Evolutionary conservation across 1,140 invertebrate genomes (phyloP).

Genomic region (Bombus sylvicola): DNA sequence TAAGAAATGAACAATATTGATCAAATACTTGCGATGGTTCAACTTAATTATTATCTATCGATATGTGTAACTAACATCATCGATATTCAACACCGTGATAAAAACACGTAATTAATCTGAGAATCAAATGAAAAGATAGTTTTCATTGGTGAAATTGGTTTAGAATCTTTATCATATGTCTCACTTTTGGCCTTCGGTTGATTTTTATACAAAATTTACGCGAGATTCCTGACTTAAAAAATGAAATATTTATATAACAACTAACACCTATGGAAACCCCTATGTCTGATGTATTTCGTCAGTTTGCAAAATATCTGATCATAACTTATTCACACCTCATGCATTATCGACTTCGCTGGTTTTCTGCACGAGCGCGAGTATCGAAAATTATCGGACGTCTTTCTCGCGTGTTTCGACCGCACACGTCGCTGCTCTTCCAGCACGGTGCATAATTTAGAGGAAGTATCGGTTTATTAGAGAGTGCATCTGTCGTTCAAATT

Average conservation of each 20-base stretch:
- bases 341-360: background rate
- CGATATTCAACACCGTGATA: too few relatives aligned
- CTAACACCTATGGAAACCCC: background rate
- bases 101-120: too few relatives aligned
- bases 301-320: background rate
- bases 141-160: too few relatives aligned
- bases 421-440: background rate
- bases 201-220: background rate
- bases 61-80: too few relatives aligned
- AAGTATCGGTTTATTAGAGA: conserved; percentile 27
- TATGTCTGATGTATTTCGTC: background rate
- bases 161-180: too few relatives aligned
- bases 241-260: background rate
- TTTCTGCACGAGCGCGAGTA: background rate
- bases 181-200: too few relatives aligned
- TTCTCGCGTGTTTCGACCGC: background rate
- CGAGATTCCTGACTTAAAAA: background rate
- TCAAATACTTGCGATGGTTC: too few relatives aligned
- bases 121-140: too few relatives aligned
- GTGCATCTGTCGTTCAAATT: conserved; percentile 35
- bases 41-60: too few relatives aligned
- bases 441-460: conserved; percentile 43
- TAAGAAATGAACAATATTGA: too few relatives aligned
- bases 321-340: background rate
- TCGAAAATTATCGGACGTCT: conserved; percentile 26